Evolutionary conservation across 2,888 invertebrate genomes (phyloP).

Genomic region (Corythucha ciliata): DNA sequence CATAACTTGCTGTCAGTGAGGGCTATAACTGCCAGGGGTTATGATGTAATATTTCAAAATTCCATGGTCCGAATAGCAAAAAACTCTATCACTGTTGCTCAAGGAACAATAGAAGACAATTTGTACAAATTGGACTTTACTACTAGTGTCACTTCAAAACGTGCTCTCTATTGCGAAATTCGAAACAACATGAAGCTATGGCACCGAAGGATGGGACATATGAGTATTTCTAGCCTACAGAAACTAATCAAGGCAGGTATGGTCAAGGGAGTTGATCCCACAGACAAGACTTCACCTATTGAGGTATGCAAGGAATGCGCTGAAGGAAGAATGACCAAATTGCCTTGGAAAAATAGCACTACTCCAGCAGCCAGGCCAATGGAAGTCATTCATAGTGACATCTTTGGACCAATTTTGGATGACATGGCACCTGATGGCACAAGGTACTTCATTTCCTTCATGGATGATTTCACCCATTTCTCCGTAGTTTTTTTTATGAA

Average conservation of each 20-base stretch:
- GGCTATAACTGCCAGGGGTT: too few relatives aligned
- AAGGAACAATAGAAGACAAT: conserved; percentile 8
- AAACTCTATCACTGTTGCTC: too few relatives aligned
- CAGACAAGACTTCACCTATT: neutral
- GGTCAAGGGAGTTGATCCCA: neutral
- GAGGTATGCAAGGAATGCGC: conserved; percentile 1
- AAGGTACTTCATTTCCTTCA: conserved; percentile 15
- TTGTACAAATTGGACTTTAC: neutral
- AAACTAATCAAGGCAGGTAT: conserved; percentile 1
- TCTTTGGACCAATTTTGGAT: conserved; percentile 13
- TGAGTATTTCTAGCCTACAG: conserved; percentile 8
- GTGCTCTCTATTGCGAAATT: conserved; percentile 4
- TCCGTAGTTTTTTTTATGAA: conserved; percentile 7
- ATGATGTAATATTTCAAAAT: too few relatives aligned
- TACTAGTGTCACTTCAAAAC: neutral
- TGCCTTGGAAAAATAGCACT: neutral
- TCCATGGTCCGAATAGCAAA: too few relatives aligned
- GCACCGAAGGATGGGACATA: conserved; percentile 10
- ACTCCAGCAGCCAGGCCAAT: conserved; percentile 3
- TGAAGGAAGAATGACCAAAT: conserved; percentile 11
- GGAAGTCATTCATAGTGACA: conserved; percentile 19
- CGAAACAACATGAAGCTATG: conserved; percentile 2
- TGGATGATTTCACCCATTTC: conserved; percentile 21
- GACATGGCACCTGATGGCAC: neutral
- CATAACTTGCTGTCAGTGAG: too few relatives aligned